Percentiles rank a stretch among this genome's conserved stretches.
Conservation (phyloP, 53 echinoderm and acorn worm genomes). For the Apostichopus leukothele region DNA sequence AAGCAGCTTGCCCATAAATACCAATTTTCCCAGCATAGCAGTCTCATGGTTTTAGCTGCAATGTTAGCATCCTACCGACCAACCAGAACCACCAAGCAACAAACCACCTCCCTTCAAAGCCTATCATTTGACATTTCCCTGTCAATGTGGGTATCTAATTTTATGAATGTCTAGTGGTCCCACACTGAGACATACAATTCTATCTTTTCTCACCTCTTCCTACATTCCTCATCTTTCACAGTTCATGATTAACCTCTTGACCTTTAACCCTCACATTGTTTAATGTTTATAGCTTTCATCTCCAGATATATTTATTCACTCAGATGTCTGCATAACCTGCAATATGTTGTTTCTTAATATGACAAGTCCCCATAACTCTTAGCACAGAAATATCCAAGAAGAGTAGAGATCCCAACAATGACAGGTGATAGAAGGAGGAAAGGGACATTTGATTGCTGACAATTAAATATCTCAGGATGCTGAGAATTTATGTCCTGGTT, state of each 20-base stretch:
- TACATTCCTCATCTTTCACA: slow-evolving; percentile 39
- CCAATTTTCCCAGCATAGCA: no score
- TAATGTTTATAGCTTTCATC: slow-evolving; percentile 23
- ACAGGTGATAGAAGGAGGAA: not conserved
- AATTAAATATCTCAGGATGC: not conserved
- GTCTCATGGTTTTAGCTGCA: no score
- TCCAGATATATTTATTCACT: slow-evolving; percentile 7
- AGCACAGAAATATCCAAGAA: not conserved
- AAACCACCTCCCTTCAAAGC: no score
- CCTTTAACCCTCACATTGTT: slow-evolving; percentile 29
- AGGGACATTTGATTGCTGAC: not conserved
- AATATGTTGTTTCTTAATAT: slow-evolving; percentile 7
- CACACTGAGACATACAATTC: not conserved
- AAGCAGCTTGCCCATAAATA: no score
- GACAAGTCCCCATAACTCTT: slow-evolving; percentile 32
- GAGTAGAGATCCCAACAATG: not conserved
- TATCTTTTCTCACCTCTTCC: slow-evolving; percentile 16
- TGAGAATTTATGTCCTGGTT: not conserved
- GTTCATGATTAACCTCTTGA: slow-evolving; percentile 40
- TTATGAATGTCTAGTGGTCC: not conserved
- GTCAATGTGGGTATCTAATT: not conserved
- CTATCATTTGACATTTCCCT: not conserved
- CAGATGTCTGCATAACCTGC: slow-evolving; percentile 20
- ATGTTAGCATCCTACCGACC: no score
- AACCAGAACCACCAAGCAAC: no score